Percentiles rank a stretch among this genome's conserved stretches.
Evolutionary conservation across 2,113 vertebrate species (phyloP).

Genomic region (Abramis brama): DNA sequence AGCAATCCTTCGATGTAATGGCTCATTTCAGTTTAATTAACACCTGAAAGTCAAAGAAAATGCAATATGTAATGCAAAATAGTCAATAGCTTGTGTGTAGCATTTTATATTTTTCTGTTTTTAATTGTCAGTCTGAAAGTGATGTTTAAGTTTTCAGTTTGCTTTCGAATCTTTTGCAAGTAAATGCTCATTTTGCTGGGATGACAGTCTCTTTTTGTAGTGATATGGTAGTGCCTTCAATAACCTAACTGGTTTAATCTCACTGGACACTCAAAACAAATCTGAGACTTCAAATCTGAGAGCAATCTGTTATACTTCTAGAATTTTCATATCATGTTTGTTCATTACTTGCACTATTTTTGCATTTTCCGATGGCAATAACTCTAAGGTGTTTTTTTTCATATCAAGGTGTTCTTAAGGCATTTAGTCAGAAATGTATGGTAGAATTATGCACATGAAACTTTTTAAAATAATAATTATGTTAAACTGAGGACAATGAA

Average conservation of each 20-base stretch:
- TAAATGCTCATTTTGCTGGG: not conserved
- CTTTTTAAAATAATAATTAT: not conserved
- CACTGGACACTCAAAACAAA: not conserved
- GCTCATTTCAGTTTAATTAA: not conserved
- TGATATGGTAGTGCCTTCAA: constrained; percentile 14
- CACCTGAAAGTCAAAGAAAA: not conserved
- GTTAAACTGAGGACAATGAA: not conserved
- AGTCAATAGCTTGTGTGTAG: not conserved
- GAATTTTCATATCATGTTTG: not conserved
- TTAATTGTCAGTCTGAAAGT: not conserved
- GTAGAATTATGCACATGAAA: constrained; percentile 17
- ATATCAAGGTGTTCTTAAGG: not conserved
- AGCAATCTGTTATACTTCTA: not conserved
- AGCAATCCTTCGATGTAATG: not conserved
- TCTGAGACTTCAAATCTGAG: not conserved
- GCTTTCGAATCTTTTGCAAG: not conserved
- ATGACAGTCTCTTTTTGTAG: constrained; percentile 4
- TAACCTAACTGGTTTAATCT: not conserved
- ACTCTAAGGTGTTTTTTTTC: not conserved
- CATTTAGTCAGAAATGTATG: not conserved
- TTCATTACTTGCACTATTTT: constrained; percentile 31
- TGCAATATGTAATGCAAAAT: not conserved
- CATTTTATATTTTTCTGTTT: not conserved
- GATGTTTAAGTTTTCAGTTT: constrained; percentile 15
- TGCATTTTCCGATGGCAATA: not conserved